Base-by-base conservation (phyloP, 2,888 invertebrate genomes). In the Ichneumoninae sp. region DNA sequence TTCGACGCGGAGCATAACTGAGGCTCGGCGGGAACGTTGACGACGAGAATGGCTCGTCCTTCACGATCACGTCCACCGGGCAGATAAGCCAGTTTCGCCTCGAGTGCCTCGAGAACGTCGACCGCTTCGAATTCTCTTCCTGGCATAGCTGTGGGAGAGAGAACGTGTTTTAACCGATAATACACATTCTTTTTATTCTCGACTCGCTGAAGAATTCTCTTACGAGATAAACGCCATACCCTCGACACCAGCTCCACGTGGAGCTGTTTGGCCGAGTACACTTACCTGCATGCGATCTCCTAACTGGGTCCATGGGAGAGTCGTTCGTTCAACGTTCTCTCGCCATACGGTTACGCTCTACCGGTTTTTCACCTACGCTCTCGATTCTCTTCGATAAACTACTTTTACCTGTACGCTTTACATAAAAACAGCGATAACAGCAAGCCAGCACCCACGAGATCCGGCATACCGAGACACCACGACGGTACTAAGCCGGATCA, bases 51-150 rank as follows among this genome's bases (percentile, higher is more conserved):
- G 75, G 96, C 95, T 85, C 95, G 95, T 76, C 95, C 95, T 87
- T 96, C 95, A 83, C 95, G 95, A 94, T 96, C 96, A 86, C 95
- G 94, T 87, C 96, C 96, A 87, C 96, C 96, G 81, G 96, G 96
- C 87, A 96, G 93, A 91, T 95, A 95, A 81, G 95, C 96, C 88
- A 95, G 94, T 89, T 95, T 95, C 87, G 95, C 95, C 93, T 95
- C 95, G 89, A 96, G 94, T 85, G 95, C 95, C 89, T 95, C 95
- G 92, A 95, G 93, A 88, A 95, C 95, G 88, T 95, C 94, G 91
- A 94, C 94, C 88, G 96, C 95, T 94, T 95, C 95, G 91, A 93
- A 66, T 77, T 85, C 88, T 79, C 87, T 88, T 79, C 81, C 85
- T 73, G 91, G 87, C 92, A 92, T 87, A 13, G 74, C 83, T 84